phyloP scores from a whole-genome alignment of 2,888 invertebrate species.

The Caenorhabditis sp. region DNA sequence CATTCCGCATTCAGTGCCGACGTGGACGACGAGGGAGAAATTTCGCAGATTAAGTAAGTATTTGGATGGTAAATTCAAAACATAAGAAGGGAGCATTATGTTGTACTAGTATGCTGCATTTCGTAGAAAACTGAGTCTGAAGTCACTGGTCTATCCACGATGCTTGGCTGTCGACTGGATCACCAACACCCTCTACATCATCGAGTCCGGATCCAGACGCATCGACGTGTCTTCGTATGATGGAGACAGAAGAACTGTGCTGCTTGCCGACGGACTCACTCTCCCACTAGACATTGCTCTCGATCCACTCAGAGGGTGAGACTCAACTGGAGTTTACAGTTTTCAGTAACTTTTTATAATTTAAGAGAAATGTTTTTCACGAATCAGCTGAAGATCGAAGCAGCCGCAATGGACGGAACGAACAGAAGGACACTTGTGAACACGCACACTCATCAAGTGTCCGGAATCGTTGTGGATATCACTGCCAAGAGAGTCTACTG shows the following conservation, averaged over 20 bases:
- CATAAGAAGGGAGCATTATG: conserved; percentile 1
- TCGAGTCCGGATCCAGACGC: conserved; percentile 86
- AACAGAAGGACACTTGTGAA: conserved; percentile 88
- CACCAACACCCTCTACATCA: conserved; percentile 90
- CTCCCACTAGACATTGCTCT: conserved; percentile 92
- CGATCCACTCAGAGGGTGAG: conserved; percentile 89
- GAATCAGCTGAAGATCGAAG: conserved; percentile 84
- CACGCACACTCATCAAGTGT: conserved; percentile 89
- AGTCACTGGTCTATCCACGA: conserved; percentile 78
- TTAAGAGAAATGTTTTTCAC: conserved; percentile 82
- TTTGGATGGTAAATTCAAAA: not conserved
- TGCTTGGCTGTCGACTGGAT: conserved; percentile 94
- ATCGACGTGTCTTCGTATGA: conserved; percentile 92
- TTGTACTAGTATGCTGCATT: not conserved
- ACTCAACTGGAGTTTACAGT: not conserved
- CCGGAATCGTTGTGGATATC: conserved; percentile 86
- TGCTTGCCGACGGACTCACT: conserved; percentile 91
- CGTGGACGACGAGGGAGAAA: conserved; percentile 74
- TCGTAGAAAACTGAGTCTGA: conserved; percentile 73
- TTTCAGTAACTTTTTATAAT: not conserved
- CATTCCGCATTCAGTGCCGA: conserved; percentile 77
- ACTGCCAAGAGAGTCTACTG: conserved; percentile 92
- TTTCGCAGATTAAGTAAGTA: conserved; percentile 72
- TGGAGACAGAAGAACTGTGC: conserved; percentile 90
- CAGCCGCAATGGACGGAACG: conserved; percentile 95